Conservation (phyloP, 2,113 vertebrate genomes). For the Agapornis roseicollis region DNA sequence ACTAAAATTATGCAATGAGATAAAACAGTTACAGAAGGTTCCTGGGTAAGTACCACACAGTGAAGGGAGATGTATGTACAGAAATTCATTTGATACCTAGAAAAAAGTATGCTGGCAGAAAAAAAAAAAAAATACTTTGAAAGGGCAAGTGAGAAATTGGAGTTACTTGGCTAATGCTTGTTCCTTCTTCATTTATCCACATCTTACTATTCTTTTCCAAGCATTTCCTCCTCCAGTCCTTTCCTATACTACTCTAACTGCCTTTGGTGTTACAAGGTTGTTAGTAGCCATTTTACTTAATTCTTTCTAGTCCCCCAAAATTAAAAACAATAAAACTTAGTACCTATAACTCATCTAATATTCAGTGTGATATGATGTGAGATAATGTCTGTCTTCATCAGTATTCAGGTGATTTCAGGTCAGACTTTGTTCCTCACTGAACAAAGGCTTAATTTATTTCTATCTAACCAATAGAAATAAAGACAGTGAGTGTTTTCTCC, state of each 20-base stretch:
- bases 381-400: background rate
- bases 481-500: background rate
- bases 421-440: background rate
- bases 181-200: background rate
- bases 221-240: background rate
- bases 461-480: background rate
- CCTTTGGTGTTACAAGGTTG: background rate
- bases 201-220: background rate
- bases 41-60: background rate
- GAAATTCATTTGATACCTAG: background rate
- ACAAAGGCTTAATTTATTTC: background rate
- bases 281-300: background rate
- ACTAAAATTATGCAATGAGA: background rate
- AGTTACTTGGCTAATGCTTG: background rate
- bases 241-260: background rate
- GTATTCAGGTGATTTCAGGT: background rate
- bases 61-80: background rate
- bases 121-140: background rate
- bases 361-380: background rate
- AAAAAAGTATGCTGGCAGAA: background rate
- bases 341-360: background rate
- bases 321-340: background rate
- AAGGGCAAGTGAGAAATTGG: background rate
- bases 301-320: background rate
- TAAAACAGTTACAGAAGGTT: background rate